Evolutionary conservation across 2,113 vertebrate genomes (phyloP), one percentile per base, ranked within the genome.

Genomic region (Sclerurus mexicanus): DNA sequence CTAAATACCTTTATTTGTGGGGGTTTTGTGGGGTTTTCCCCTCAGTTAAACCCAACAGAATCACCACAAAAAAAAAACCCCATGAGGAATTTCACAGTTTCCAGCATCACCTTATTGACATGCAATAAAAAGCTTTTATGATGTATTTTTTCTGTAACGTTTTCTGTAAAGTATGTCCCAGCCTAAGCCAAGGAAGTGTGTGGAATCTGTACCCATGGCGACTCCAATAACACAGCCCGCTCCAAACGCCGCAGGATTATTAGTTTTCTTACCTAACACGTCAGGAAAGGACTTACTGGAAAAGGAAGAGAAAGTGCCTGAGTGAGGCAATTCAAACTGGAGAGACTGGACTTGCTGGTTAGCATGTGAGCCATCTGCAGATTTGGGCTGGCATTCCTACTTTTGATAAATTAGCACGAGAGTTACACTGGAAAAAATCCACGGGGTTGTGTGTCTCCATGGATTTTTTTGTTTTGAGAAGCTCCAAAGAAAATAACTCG

Each of bases 151-250:
- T 84, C 89, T 89, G 68, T 63, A 85, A 81, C 31, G 20, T 91
- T 91, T 94, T 93, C 73, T 80, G 69, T 84, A 71, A 97, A 96
- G 64, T 91, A 91, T 78, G 77, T 91, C 89, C 69, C 74, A 35
- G 77, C n/a, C 72, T 67, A 18, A 85, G 90, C 93, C 92, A 87
- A 78, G 93, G 91, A 84, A 91, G 93, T 87, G 87, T 91, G 92
- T 96, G 95, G 89, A 95, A 75, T 91, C 14, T 22, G 89, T 96
- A 91, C 93, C 95, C 95, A 96, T 96, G 96, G 96, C 93, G 89
- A 96, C 92, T 93, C 93, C 93, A 95, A 93, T 75, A 96, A 94
- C 95, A 96, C 81, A 93, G 69, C 47, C 73, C 5, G 77, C 92
- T 97, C 81, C 92, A 97, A 81, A 50, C 28, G 4, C 81, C 30